Evolutionary conservation across 2,113 vertebrate species (phyloP), one percentile per base, ranked within the genome.

Genomic region (Neopipo cinnamomea): DNA sequence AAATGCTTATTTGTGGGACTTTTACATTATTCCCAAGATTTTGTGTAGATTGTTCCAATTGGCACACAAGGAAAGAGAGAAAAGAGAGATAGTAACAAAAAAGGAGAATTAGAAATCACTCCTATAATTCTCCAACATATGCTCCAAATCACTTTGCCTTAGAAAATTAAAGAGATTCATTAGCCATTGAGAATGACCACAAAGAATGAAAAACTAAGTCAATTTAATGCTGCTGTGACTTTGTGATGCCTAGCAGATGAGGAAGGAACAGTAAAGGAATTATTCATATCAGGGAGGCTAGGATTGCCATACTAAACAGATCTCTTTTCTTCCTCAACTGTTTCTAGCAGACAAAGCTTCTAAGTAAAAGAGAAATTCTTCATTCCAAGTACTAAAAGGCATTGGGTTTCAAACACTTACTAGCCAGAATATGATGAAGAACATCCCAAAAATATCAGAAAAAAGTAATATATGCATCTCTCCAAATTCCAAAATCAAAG

Each of bases 161-260:
- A 81, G 14, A 81, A 93, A 93, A 92, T 74, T 67, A 78, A 70
- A 28, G n/a, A 24, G n/a, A 86, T 73, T 58, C 21, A 91, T 61
- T 47, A 77, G 39, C 63, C 65, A 67, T 39, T 89, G 47, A 65
- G 87, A 93, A 87, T 58, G 24, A 87, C 52, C 80, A 89, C 24
- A 23, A 76, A 92, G 39, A 72, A 95, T 41, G 39, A 85, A 92
- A 91, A 91, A 46, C 8, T 55, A 78, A 52, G 77, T 85, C 65
- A 91, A 79, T 91, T 89, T 85, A 95, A 92, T 58, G 66, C 70
- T 89, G 49, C 87, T 85, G 23, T 91, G 87, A 61, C 91, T 97
- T 72, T 35, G 27, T 78, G 44, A 76, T 22, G 30, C 44, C 53
- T 70, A 76, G 75, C 50, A 92, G 59, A 84, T 62, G 63, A 95